A percentile compares a stretch with the other conserved stretches of the same genome.
These are phyloP conservation scores for Cyphomyrus discorhynchus DNA, from an alignment of 2,113 vertebrate species.

Conservation along the genomic window DNA sequence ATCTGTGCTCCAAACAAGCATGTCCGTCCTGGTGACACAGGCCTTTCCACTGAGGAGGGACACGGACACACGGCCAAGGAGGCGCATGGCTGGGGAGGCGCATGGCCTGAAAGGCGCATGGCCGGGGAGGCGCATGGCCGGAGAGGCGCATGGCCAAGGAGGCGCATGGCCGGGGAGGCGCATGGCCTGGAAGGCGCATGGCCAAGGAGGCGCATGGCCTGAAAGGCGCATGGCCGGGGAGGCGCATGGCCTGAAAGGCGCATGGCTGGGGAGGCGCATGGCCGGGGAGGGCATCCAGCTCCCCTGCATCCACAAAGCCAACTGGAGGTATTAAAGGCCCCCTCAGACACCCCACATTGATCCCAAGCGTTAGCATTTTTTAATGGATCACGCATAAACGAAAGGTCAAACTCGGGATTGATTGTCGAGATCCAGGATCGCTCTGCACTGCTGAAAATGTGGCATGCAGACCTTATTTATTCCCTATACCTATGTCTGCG, in stretches of 20 bases:
- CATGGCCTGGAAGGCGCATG: too few relatives aligned
- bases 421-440: neutral
- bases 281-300: neutral
- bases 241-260: neutral
- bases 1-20: neutral
- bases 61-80: neutral
- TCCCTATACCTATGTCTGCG: neutral
- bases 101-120: neutral
- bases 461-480: neutral
- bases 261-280: neutral
- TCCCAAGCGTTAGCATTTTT: neutral
- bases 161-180: neutral
- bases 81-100: neutral
- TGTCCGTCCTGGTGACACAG: neutral
- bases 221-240: neutral
- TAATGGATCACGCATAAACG: constrained; percentile 8
- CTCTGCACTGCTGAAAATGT: constrained; percentile 19
- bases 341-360: neutral
- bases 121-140: neutral
- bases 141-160: neutral
- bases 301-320: constrained; percentile 17
- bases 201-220: neutral
- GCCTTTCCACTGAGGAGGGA: neutral
- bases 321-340: neutral
- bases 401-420: neutral